Evolutionary conservation across 2,888 invertebrate genomes (phyloP).

Genomic region (Caenorhabditis sp.): DNA sequence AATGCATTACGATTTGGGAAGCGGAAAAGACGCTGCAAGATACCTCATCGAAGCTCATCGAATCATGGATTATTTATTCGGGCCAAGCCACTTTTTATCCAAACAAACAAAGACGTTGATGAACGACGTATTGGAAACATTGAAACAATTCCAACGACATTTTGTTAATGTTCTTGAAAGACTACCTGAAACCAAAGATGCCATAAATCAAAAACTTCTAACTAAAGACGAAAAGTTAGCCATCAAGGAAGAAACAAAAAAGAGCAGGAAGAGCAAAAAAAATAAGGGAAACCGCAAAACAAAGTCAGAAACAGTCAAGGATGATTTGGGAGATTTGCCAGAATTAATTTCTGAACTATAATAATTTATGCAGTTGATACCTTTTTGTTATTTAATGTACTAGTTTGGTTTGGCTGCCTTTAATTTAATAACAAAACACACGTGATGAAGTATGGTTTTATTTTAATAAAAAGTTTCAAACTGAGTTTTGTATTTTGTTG

Average conservation of each 20-base stretch:
- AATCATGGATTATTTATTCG: slow-evolving; percentile 44
- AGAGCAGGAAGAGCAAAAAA: slow-evolving; percentile 20
- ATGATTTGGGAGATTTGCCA: slow-evolving; percentile 35
- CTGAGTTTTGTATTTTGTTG: too few relatives aligned
- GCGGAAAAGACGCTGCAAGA: slow-evolving; percentile 31
- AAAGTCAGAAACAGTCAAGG: too few relatives aligned
- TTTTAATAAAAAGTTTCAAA: too few relatives aligned
- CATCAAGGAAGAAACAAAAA: slow-evolving; percentile 13
- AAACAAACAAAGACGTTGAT: slow-evolving; percentile 30
- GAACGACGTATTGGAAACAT: background rate
- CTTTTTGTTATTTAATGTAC: too few relatives aligned
- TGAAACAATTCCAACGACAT: slow-evolving; percentile 23
- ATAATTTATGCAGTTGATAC: too few relatives aligned
- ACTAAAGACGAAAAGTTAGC: slow-evolving; percentile 26
- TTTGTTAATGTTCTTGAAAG: slow-evolving; percentile 32
- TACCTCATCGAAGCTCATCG: slow-evolving; percentile 40
- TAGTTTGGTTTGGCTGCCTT: too few relatives aligned
- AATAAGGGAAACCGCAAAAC: slow-evolving; percentile 30
- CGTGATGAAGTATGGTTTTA: too few relatives aligned
- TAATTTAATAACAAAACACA: too few relatives aligned
- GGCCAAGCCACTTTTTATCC: slow-evolving; percentile 19
- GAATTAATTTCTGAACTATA: slow-evolving; percentile 30
- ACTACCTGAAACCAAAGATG: slow-evolving; percentile 30
- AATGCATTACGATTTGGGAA: slow-evolving; percentile 22
- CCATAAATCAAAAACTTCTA: slow-evolving; percentile 23